phyloP scores from a whole-genome alignment of 2,888 invertebrate genomes.

The Hydraecia micacea region DNA sequence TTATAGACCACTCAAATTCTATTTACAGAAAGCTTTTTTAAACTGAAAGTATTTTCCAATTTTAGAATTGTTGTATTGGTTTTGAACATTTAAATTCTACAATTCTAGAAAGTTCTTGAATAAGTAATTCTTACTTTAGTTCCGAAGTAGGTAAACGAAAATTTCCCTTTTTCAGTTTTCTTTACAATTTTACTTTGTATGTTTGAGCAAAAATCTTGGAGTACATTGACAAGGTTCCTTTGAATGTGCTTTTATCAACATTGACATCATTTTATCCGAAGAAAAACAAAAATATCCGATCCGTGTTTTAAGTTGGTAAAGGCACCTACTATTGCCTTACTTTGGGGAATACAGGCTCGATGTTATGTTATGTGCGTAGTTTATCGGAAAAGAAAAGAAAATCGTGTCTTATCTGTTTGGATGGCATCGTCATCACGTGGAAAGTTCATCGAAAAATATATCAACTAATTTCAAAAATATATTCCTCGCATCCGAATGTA shows the following conservation, averaged over 20 bases:
- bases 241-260: not conserved
- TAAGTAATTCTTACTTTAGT: conserved; percentile 3
- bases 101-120: conserved; percentile 12
- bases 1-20: conserved; percentile 36
- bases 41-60: conserved; percentile 42
- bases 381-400: not conserved
- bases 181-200: not conserved
- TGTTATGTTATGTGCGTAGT: not conserved
- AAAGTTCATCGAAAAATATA: not conserved
- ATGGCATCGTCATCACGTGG: not conserved
- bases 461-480: not conserved
- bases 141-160: not conserved
- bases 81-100: conserved; percentile 28
- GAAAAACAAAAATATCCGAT: not conserved
- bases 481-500: not conserved
- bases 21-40: conserved; percentile 21
- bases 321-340: no score
- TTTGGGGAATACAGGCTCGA: not conserved
- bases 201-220: not conserved
- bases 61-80: conserved; percentile 27
- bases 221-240: not conserved
- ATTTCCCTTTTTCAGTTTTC: not conserved
- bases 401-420: not conserved
- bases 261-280: not conserved
- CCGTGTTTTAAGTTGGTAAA: not conserved